Evolutionary conservation across 2,888 invertebrate genomes (phyloP), one percentile per base, ranked within the genome.

Genomic region (Anthophora plumipes): DNA sequence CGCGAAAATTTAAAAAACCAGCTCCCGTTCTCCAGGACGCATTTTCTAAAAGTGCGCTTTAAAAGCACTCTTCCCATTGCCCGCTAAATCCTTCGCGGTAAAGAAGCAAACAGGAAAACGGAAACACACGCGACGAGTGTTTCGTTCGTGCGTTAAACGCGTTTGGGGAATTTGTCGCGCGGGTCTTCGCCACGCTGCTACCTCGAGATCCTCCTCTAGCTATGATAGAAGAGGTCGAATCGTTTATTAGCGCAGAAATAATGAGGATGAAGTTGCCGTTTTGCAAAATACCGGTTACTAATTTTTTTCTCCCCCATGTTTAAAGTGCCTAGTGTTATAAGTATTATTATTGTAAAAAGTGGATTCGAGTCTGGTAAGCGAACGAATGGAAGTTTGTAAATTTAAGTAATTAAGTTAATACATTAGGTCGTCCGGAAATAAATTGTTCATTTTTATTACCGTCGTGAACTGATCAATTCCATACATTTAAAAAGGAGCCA

Each of bases 71-170:
- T n/a, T n/a, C 22, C n/a, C 39, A 22, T 66, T 54, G 22, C 54
- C 66, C 14, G 54, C 41, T 66, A 54, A 66, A 66, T 52, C 50
- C 52, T 66, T 41, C 25, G 66, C 54, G 71, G 64, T n/a, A 64
- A 64, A 54, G 61, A 64, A 54, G 63, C 71, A 54, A 52, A 64
- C 20, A 52, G 71, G 54, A 22, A 71, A 71, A 64, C 31, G 22
- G 71, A 54, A 54, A n/a, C 63, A n/a, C 12, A 52, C 39, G 31
- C 43, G 20, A 37, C 11, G 70, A 48, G 48, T 59, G 20, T 48
- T 69, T 43, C 52, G 22, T 6, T 6, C 14, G 31, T 50, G 46
- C 43, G 39, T 54, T 70, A 37, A 59, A 39, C 66, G 31, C n/a
- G 50, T 9, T 9, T 17, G 39, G 31, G 50, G 50, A 61, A 50